Evolutionary conservation across 2,113 vertebrate species (phyloP).

Genomic region (Trinectes maculatus): DNA sequence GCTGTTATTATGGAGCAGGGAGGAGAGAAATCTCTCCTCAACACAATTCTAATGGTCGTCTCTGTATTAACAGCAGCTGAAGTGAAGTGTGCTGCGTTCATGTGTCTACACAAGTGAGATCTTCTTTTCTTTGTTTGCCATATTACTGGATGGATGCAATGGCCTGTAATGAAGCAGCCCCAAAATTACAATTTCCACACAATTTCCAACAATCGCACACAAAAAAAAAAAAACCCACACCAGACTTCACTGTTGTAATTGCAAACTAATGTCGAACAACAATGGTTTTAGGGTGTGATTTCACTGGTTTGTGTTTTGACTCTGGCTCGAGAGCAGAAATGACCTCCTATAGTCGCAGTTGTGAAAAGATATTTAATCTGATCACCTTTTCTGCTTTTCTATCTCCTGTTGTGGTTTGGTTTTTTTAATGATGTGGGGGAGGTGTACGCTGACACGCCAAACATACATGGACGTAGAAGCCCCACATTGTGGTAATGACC

Average conservation of each 20-base stretch:
- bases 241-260: not conserved
- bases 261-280: not conserved
- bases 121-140: slow-evolving; percentile 3
- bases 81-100: not conserved
- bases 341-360: too few species aligned
- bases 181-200: not conserved
- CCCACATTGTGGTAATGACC: too few species aligned
- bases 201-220: too few species aligned
- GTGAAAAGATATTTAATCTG: too few species aligned
- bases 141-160: not conserved
- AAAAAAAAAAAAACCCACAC: not conserved
- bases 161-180: not conserved
- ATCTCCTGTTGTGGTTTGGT: too few species aligned
- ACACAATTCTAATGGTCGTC: slow-evolving; percentile 48
- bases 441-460: too few species aligned
- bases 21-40: slow-evolving; percentile 47
- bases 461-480: too few species aligned
- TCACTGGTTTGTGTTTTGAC: not conserved
- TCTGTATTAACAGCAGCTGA: slow-evolving; percentile 43
- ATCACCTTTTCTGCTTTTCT: too few species aligned
- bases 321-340: not conserved
- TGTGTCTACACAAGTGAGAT: not conserved
- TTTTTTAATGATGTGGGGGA: too few species aligned
- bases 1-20: slow-evolving; percentile 55
- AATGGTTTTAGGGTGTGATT: not conserved